Percentiles rank a stretch among this genome's conserved stretches.
Evolutionary conservation across 2,797 vertebrate species (phyloP).

Genomic region (Fringilla coelebs): DNA sequence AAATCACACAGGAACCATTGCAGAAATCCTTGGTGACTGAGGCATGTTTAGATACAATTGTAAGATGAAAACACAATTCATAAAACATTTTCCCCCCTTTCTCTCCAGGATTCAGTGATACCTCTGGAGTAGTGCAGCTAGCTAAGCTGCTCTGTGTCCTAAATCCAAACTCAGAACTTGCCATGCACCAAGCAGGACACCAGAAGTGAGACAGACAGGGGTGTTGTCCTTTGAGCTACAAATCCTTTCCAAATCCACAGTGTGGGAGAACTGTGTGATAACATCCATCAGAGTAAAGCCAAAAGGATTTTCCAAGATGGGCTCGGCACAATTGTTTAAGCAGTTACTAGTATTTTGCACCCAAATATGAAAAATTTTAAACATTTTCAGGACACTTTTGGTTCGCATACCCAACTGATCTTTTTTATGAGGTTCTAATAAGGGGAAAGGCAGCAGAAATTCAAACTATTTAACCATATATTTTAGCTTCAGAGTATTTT

Average conservation of each 20-base stretch:
- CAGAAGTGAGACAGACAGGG: background rate
- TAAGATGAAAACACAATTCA: background rate
- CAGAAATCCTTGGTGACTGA: background rate
- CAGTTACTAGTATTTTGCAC: background rate
- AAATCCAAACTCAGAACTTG: background rate
- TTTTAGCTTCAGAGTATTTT: constrained; percentile 1
- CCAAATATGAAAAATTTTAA: background rate
- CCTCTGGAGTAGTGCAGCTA: background rate
- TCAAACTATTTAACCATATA: background rate
- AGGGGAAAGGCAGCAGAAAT: background rate
- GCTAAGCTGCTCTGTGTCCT: background rate
- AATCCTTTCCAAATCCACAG: background rate
- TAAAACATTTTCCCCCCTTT: background rate
- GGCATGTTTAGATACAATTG: background rate
- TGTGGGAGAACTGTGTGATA: background rate
- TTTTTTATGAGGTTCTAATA: background rate
- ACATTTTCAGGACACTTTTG: background rate
- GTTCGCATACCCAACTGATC: background rate
- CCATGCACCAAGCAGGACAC: background rate
- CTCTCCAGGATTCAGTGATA: background rate
- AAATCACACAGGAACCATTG: background rate
- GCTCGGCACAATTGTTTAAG: background rate
- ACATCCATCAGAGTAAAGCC: background rate
- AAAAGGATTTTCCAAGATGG: background rate
- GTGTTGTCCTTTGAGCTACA: background rate